Percentiles rank a stretch among this genome's conserved stretches.
These are phyloP conservation scores for Peromyscus aztecus DNA, from an alignment of 2,797 vertebrate species.

Conservation along the genomic window DNA sequence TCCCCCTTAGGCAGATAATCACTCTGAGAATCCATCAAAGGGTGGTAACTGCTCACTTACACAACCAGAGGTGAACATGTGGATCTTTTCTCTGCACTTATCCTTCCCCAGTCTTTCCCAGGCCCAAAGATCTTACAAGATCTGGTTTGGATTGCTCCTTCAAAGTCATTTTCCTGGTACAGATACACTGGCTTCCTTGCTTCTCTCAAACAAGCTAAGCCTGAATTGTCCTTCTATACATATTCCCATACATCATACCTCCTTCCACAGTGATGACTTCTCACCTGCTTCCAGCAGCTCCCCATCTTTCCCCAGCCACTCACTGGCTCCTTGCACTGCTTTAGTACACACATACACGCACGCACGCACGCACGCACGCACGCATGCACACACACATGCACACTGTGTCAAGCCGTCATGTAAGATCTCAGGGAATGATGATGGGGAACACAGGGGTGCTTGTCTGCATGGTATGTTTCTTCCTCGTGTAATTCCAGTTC, in stretches of 20 bases:
- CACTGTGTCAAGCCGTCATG: neutral
- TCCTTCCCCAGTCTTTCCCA: neutral
- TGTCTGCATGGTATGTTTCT: neutral
- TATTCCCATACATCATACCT: neutral
- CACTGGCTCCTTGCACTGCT: neutral
- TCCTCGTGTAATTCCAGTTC: conserved; percentile 6
- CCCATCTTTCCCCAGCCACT: neutral
- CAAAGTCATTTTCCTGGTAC: neutral
- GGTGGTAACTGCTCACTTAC: neutral
- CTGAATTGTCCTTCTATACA: neutral
- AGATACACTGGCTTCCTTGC: neutral
- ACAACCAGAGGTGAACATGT: neutral
- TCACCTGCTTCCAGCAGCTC: neutral
- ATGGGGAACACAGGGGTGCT: neutral
- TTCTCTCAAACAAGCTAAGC: neutral
- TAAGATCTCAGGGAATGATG: neutral
- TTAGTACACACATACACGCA: neutral
- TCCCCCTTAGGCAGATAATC: neutral
- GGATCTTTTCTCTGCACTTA: neutral
- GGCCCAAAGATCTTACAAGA: neutral
- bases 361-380: neutral
- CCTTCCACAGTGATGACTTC: neutral
- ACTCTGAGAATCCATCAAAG: neutral
- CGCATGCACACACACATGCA: too few species aligned
- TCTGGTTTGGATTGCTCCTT: neutral